Base-by-base conservation (phyloP, 1,140 invertebrate genomes). In the Grapholita molesta region DNA sequence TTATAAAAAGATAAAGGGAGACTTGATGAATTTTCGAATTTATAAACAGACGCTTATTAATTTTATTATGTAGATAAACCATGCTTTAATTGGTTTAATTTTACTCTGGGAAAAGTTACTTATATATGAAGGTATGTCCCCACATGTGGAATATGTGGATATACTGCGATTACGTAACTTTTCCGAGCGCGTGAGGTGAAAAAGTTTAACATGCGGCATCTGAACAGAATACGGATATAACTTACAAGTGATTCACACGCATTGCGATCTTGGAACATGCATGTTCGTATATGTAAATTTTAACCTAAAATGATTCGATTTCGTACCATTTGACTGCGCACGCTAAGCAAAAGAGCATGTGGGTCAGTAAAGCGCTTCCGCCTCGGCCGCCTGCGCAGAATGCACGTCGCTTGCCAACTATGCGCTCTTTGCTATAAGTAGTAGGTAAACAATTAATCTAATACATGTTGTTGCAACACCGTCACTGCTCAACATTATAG, bases 281-380 rank as follows among this genome's bases (percentile, higher is more conserved):
- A 61, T 61, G 55, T 25, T 21, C 15, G 38, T 28, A 28, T 32
- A 23, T 67, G 55, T 55, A 55, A 48, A 52, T 67, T 64, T 67
- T 48, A 64, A 65, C 64, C 61, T 35, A 67, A 23, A 65, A 33
- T 24, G 33, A 65, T 65, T 33, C 64, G 15, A 65, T 35, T 65
- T 66, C 9, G 66, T 32, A 52, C 70, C 74, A 79, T 83, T 77
- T 75, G 15, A 70, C 73, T 77, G 76, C 72, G 70, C 68, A 71
- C 71, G 78, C 67, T 25, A 42, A 55, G 66, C 32, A 80, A 72
- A 76, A 77, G 75, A 71, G 69, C 75, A 78, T 23, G 73, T 84
- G 76, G 80, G 84, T 86, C 82, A 86, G 71, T 78, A 75, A 38
- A 72, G 75, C 66, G 74, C 70, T 83, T 83, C 80, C 82, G 82